Percentiles rank a stretch among this genome's conserved stretches.
These are phyloP conservation scores for Apis florea DNA, from an alignment of 1,140 invertebrate species.

Conservation along the genomic window DNA sequence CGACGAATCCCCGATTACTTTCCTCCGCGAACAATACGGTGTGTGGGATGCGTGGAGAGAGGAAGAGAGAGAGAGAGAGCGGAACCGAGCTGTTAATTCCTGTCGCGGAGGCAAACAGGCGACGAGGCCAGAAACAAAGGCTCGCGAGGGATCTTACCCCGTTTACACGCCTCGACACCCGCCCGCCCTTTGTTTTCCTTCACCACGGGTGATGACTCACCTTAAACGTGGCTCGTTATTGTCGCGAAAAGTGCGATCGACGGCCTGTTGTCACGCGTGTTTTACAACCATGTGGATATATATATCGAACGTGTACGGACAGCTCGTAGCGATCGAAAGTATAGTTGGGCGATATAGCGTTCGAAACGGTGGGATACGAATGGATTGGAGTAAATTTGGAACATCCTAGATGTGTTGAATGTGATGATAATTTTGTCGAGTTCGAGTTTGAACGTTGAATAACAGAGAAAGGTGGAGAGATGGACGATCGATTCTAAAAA, in stretches of 20 bases:
- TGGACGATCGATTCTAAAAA: too few relatives aligned
- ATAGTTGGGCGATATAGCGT: too few relatives aligned
- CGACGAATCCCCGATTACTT: slow-evolving; percentile 62
- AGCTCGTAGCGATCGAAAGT: too few relatives aligned
- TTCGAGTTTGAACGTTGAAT: too few relatives aligned
- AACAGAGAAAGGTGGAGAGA: too few relatives aligned
- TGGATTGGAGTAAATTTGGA: too few relatives aligned
- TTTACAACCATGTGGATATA: too few relatives aligned
- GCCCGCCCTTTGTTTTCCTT: slow-evolving; percentile 18
- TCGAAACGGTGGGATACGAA: too few relatives aligned
- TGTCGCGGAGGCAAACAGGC: slow-evolving; percentile 58
- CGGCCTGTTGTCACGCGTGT: too few relatives aligned
- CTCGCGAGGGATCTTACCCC: slow-evolving; percentile 53
- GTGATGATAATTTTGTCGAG: too few relatives aligned
- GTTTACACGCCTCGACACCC: slow-evolving; percentile 28
- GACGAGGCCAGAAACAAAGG: slow-evolving; percentile 55
- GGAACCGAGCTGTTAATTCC: slow-evolving; percentile 64
- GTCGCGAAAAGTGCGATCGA: background rate
- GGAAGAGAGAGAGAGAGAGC: background rate
- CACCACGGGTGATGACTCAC: slow-evolving; percentile 7
- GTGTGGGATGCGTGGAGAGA: slow-evolving; percentile 38
- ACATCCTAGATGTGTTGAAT: too few relatives aligned
- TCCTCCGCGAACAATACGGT: slow-evolving; percentile 56
- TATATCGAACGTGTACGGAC: too few relatives aligned
- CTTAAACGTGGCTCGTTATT: slow-evolving; percentile 1